Conservation (phyloP, 2,113 vertebrate genomes). For the Willisornis vidua region DNA sequence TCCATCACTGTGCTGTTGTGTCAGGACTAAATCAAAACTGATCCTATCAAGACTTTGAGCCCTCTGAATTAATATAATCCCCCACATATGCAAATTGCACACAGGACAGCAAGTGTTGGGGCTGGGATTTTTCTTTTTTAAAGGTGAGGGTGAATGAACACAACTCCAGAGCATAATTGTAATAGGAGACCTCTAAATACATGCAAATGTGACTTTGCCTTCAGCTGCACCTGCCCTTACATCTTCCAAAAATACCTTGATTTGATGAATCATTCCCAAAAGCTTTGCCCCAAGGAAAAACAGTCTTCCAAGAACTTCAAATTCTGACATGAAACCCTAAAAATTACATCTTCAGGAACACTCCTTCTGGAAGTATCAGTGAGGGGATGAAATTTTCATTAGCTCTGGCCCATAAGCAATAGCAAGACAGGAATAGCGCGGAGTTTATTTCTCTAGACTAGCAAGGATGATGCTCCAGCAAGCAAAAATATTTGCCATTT, state of each 20-base stretch:
- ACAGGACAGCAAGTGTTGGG: background rate
- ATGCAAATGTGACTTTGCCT: background rate
- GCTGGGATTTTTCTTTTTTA: background rate
- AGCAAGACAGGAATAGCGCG: background rate
- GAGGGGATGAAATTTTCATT: background rate
- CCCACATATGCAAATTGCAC: background rate
- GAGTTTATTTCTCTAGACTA: background rate
- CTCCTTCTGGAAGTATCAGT: background rate
- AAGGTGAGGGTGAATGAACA: background rate
- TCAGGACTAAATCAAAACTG: background rate
- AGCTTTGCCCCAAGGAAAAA: background rate
- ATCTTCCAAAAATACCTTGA: background rate
- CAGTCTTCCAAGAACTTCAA: background rate
- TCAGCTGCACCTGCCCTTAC: background rate
- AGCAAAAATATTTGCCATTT: background rate
- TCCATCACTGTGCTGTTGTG: background rate
- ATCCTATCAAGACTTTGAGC: background rate
- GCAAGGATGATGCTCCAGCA: background rate
- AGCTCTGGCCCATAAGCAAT: background rate
- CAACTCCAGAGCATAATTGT: background rate
- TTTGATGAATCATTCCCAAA: background rate
- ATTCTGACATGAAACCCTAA: background rate
- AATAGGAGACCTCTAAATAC: background rate
- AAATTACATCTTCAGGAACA: background rate
- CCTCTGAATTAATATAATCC: too few species aligned